Base-by-base conservation (phyloP, 2,797 vertebrate species). In the Microctenopoma lineatum region DNA sequence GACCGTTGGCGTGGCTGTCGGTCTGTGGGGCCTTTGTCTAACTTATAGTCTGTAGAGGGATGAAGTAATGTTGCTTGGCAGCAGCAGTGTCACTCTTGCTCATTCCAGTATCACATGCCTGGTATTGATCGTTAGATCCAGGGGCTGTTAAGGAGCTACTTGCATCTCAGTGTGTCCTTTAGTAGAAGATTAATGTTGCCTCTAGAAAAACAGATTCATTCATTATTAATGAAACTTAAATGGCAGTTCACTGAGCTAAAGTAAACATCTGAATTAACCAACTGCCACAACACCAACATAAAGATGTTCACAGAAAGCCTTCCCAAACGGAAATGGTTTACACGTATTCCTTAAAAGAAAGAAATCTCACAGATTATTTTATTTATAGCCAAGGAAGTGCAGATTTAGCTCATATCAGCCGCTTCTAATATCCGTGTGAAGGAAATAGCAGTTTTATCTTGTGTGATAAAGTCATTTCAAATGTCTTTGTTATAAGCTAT, bases 71-170 rank as follows among this genome's bases (percentile, higher is more conserved):
- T 75, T 63, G 83, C 78, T 74, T 73, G 73, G 73, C 70, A 81
- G 76, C 73, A n/a, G 39, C 18, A 11, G 55, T 84, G 81, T 86
- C 75, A 86, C 69, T 73, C 62, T 70, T 5, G 12, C 61, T 46
- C 10, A 32, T 51, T 70, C 41, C 48, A 52, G 62, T 45, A 52
- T 80, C 77, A 83, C 63, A 69, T 78, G 69, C 69, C 15, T 59
- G 16, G 66, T 88, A 92, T 92, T 89, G 90, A 91, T 88, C 51
- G 69, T 80, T 51, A 59, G 75, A 89, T 84, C 70, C 70, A 42
- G 70, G 39, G 54, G 70, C 86, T 78, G 85, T 79, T 89, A 83
- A 83, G 73, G 46, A 59, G 51, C 80, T 50, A 7, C 69, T 77
- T 82, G 85, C 78, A 89, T 89, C 75, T 84, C 77, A 92, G 84